Evolutionary conservation across 2,113 vertebrate genomes (phyloP).

Genomic region (Isichthys henryi): DNA sequence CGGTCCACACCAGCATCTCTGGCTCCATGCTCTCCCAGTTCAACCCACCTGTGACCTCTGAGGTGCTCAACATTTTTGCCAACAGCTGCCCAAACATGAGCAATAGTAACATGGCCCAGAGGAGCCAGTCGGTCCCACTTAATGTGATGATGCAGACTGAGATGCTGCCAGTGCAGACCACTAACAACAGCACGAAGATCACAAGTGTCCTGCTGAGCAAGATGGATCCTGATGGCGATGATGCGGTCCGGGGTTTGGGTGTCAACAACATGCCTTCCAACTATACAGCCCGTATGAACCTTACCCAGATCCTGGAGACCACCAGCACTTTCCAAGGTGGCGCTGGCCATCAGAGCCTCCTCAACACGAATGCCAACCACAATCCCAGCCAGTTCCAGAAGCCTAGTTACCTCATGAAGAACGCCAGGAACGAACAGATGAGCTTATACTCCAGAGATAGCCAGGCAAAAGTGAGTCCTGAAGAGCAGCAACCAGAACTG

Average conservation of each 20-base stretch:
- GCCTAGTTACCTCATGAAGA: slow-evolving; percentile 87
- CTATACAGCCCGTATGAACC: slow-evolving; percentile 98
- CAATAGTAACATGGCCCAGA: slow-evolving; percentile 84
- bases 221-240: slow-evolving; percentile 88
- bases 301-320: slow-evolving; percentile 96
- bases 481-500: slow-evolving; percentile 64
- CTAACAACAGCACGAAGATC: slow-evolving; percentile 83
- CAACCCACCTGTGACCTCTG: slow-evolving; percentile 76
- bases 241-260: slow-evolving; percentile 87
- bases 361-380: slow-evolving; percentile 34
- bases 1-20: slow-evolving; percentile 66
- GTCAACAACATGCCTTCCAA: slow-evolving; percentile 96
- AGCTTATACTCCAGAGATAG: slow-evolving; percentile 77
- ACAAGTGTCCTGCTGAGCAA: slow-evolving; percentile 93
- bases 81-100: slow-evolving; percentile 70
- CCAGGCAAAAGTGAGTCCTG: slow-evolving; percentile 85
- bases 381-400: slow-evolving; percentile 82
- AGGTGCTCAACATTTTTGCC: slow-evolving; percentile 78
- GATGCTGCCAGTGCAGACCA: slow-evolving; percentile 78
- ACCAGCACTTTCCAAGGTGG: slow-evolving; percentile 37
- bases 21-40: slow-evolving; percentile 76
- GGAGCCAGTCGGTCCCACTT: slow-evolving; percentile 91
- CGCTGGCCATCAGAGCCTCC: slow-evolving; percentile 68
- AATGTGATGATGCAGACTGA: slow-evolving; percentile 95
- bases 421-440: slow-evolving; percentile 70